phyloP scores from a whole-genome alignment of 2,888 invertebrate species.

The Lasioglossum malachurum region DNA sequence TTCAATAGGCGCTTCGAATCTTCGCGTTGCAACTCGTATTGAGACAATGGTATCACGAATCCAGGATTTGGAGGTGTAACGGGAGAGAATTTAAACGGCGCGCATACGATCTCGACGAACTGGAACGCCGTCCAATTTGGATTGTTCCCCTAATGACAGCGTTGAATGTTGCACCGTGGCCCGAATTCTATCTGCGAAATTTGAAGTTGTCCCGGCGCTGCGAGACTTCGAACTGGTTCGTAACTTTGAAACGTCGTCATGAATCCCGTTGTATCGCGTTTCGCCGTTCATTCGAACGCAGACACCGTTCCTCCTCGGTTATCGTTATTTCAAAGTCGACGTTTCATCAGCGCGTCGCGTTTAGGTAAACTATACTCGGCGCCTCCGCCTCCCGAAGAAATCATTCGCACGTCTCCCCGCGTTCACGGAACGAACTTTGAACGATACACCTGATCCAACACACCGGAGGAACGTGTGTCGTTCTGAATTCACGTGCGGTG shows the following conservation, averaged over 20 bases:
- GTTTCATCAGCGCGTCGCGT: constrained; percentile 3
- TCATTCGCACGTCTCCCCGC: background rate
- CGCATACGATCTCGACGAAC: background rate
- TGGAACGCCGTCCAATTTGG: background rate
- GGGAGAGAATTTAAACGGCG: background rate
- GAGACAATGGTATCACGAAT: background rate
- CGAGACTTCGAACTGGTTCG: constrained; percentile 20
- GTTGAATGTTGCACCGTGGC: background rate
- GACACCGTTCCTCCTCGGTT: constrained; percentile 44
- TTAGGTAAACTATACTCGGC: background rate
- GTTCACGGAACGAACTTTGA: background rate
- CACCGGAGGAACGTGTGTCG: background rate
- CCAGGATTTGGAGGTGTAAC: background rate
- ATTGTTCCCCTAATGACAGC: background rate
- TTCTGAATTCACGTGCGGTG: too few species aligned
- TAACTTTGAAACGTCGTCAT: constrained; percentile 13
- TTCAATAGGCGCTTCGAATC: background rate
- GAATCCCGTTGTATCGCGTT: constrained; percentile 34
- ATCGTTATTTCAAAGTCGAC: constrained; percentile 42
- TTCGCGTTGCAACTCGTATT: background rate
- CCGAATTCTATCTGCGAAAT: background rate
- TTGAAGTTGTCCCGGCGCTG: background rate
- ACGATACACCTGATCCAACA: background rate
- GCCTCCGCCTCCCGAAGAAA: background rate
- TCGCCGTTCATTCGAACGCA: constrained; percentile 1